Conservation (phyloP, 2,113 vertebrate species). For the Nesoenas mayeri region DNA sequence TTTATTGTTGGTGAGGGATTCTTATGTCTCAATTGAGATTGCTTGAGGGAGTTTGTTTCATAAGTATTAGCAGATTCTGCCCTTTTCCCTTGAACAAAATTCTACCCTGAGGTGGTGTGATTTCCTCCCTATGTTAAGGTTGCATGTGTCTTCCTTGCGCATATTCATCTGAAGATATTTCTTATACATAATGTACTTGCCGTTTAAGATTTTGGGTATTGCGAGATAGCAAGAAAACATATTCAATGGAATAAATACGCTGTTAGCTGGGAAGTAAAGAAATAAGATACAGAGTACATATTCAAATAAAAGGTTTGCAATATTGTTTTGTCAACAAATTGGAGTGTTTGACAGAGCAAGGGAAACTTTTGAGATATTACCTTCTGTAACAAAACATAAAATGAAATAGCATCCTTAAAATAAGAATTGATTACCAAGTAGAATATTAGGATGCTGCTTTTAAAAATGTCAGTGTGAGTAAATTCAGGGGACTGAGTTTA, state of each 20-base stretch:
- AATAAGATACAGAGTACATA: background rate
- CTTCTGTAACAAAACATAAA: background rate
- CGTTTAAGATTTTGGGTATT: background rate
- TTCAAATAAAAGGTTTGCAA: background rate
- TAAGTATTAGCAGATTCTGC: background rate
- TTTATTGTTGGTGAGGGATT: constrained; percentile 24
- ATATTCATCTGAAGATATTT: background rate
- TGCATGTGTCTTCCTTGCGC: background rate
- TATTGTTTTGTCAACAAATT: background rate
- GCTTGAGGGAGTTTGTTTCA: constrained; percentile 4
- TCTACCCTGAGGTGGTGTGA: constrained; percentile 1
- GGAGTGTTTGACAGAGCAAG: background rate
- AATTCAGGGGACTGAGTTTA: background rate
- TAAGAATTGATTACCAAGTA: background rate
- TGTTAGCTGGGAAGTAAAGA: background rate
- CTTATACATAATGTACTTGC: background rate
- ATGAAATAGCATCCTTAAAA: background rate
- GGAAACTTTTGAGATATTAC: background rate
- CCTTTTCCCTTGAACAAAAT: background rate
- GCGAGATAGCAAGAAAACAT: background rate
- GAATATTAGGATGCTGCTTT: background rate
- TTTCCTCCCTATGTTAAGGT: background rate
- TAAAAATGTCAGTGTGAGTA: background rate
- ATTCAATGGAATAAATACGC: background rate
- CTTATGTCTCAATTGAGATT: constrained; percentile 1